Evolutionary conservation across 2,888 invertebrate genomes (phyloP), one percentile per base, ranked within the genome.

Genomic region (Seira musarum): DNA sequence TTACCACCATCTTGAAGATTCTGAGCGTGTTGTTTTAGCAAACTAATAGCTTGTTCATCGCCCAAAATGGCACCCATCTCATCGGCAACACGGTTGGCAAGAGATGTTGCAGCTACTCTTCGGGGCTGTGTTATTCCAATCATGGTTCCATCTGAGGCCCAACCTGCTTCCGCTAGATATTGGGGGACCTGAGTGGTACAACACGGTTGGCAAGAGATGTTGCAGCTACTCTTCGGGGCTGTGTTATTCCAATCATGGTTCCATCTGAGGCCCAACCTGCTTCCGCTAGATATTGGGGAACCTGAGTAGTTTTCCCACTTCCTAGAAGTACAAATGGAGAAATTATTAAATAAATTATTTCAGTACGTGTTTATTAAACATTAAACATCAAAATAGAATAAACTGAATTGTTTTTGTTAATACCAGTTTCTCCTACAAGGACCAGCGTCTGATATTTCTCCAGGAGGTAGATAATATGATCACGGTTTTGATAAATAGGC

Each of bases 151-250:
- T 46, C 21, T 69, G 25, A 13, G 68, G 0, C 19, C 79, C 73
- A 30, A 92, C 92, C 85, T 95, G 94, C 78, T 57, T 70, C 77
- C 0, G 94, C 93, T 88, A 95, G 94, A 88, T 96, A 97, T 90
- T 97, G 99, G 0, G 99, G 99, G 87, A 99, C 99, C 90, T 98
- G 99, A 15, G 99, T 99, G 0, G 99, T 99, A n/a, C n/a, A n/a
- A n/a, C n/a, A n/a, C n/a, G 40, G 40, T 40, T 40, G 13, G 40
- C 5, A 17, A 6, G n/a, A n/a, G 10, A 65, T 65, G 10, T 65
- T 17, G 10, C 22, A 65, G 10, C 10, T n/a, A 65, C 19, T 21
- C 30, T 40, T 63, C 6, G 40, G 6, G 13, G 6, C 40, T 40
- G 40, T 2, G 80, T 80, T 3, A 80, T 80, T 5, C 74, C 80